Evolutionary conservation across 2,888 invertebrate genomes (phyloP), one percentile per base, ranked within the genome.

Genomic region (Thymelicus sylvestris): DNA sequence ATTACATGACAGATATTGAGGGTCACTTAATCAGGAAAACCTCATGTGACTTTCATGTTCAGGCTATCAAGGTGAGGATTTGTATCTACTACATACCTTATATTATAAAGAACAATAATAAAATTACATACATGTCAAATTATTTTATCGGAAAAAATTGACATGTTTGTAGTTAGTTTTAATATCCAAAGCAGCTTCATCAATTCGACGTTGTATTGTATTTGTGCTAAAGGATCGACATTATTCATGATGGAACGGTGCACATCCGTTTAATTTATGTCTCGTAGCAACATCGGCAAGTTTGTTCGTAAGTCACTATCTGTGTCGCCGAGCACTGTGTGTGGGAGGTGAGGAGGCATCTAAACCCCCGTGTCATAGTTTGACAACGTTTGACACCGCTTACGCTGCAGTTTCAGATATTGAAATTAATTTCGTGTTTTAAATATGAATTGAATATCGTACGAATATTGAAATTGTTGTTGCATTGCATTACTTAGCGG

Each of bases 291-390:
- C 13, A 31, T 57, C 62, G 62, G 31, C 47, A 62, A 62, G 19
- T 62, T 62, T 62, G 62, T 62, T 62, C 44, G 62, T 62, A 62
- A 62, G 62, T 62, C 62, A 47, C 7, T 60, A 47, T 47, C 62
- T 62, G 62, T 48, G 47, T 62, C 48, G 24, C 62, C 47, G 13
- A 48, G 19, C 31, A 19, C 39, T 60, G 15, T 41, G 39, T 60
- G 31, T 24, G 12, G 62, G 24, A 24, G 62, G 24, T 13, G 24
- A 15, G 60, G 38, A 39, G 47, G n/a, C 24, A 7, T 62, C 24
- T 48, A 62, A 13, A 48, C 63, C 50, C 48, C 31, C 48, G 47
- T 63, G 48, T 50, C 48, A 48, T n/a, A n/a, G 63, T 31, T 47
- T 31, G 63, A 63, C 47, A 63, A 50, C 31, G 48, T 50, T 63